Evolutionary conservation across 2,113 vertebrate genomes (phyloP), one percentile per base, ranked within the genome.

Genomic region (Baryphthengus martii): DNA sequence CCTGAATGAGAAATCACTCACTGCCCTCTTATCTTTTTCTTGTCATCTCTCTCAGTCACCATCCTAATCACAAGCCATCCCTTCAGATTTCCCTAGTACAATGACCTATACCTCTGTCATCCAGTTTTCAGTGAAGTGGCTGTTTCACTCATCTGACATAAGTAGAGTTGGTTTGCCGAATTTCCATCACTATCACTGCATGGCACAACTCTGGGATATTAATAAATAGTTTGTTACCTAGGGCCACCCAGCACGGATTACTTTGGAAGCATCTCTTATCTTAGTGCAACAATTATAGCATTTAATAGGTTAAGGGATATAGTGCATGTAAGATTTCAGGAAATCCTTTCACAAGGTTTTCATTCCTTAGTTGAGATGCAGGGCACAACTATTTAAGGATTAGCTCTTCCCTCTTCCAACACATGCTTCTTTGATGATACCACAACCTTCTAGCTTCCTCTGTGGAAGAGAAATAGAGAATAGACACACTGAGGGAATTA

Each of bases 401-500:
- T 97, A 97, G 93, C 85, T 96, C 70, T 53, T 66, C 88, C 80
- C 85, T 97, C 90, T 97, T 92, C 82, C 91, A 93, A 86, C 95
- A 97, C 95, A 96, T 94, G 96, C 89, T 94, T 96, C 97, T 95
- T 97, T 96, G 97, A 97, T 96, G 95, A 97, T 97, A 94, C 94
- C 88, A 97, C 85, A 97, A 96, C 94, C 94, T 97, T 95, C 96
- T 94, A 68, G 92, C 94, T 97, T 97, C 94, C 93, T 95, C 92
- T 75, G 78, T 95, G 94, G 96, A 97, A 94, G 90, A 96, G 94
- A 97, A 97, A 97, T 90, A 91, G 95, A 97, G 97, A 97, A 95
- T 47, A 96, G 95, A 96, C 94, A 93, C 5, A 4, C 95, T 95
- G 90, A 80, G 91, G 96, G 96, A 97, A 96, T 97, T 98, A 98